Base-by-base conservation (phyloP, 2,797 vertebrate genomes). In the Gymnothorax reevesii region DNA sequence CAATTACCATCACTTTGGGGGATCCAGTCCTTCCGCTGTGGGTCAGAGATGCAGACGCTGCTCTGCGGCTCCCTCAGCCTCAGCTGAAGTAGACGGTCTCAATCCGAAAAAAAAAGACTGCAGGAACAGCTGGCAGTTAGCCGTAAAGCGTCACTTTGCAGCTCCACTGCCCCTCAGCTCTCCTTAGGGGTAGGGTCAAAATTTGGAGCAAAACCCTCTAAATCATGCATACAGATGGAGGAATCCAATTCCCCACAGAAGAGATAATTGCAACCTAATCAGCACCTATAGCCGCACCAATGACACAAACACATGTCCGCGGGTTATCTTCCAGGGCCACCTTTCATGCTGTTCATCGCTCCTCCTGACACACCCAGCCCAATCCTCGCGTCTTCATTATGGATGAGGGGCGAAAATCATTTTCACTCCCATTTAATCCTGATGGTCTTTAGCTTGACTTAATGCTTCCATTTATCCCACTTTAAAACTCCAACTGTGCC, bases 381-480 rank as follows among this genome's bases (percentile, higher is more conserved):
- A 49, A 57, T 73, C 54, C 80, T 59, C 17, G 54, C 62, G 82
- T 84, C 71, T 86, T 89, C 86, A 88, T 88, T 85, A 87, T 62
- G 79, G 79, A 59, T n/a, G 83, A 88, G 33, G 82, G 80, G 66
- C 15, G 89, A 90, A 92, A 91, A 94, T 93, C 90, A 91, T 90
- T 93, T 77, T 93, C 90, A 91, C 91, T 93, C 91, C 90, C 93
- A 93, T 93, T 94, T 93, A 91, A 94, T 94, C 91, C 92, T 89
- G 88, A 89, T 90, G 90, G 91, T 91, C 91, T 94, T 89, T 89
- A 92, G 89, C 93, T 94, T 91, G 88, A 85, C 87, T 89, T 90
- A 88, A 66, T 94, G 82, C 66, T 13, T 90, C 90, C 92, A 92
- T 94, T 94, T 94, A 94, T 93, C 90, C 92, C 89, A 89, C 90